Evolutionary conservation across 2,797 vertebrate genomes (phyloP).

Genomic region (Xenops minutus): DNA sequence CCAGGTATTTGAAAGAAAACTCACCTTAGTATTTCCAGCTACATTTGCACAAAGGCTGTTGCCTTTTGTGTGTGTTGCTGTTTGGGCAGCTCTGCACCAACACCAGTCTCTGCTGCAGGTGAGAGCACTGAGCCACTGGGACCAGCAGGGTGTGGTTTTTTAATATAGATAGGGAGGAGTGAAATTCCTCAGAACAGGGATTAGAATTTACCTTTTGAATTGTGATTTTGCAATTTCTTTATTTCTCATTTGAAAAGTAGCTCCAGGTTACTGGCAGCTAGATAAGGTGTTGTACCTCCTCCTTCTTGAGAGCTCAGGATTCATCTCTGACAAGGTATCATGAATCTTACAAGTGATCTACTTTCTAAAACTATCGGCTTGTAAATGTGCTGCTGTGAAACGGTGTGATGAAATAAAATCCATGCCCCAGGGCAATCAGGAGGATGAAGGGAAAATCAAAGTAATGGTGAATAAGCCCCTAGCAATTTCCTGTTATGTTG

Average conservation of each 20-base stretch:
- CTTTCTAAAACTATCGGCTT: background rate
- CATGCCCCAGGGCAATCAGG: background rate
- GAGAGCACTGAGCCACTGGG: background rate
- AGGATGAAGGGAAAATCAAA: background rate
- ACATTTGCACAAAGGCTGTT: fast-evolving
- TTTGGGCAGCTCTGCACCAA: background rate
- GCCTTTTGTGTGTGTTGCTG: background rate
- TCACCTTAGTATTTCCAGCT: background rate
- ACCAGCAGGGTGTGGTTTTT: background rate
- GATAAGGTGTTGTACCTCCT: background rate
- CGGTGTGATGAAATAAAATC: background rate
- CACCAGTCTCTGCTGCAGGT: background rate
- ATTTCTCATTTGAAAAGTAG: background rate
- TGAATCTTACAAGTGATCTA: background rate
- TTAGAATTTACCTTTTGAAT: background rate
- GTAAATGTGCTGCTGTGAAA: background rate
- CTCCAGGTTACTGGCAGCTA: background rate
- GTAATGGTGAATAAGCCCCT: background rate
- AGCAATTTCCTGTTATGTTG: background rate
- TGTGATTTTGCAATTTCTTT: background rate
- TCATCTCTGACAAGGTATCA: fast-evolving
- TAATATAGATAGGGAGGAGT: background rate
- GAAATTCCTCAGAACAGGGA: background rate
- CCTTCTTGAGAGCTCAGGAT: background rate
- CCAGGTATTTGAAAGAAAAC: background rate